Evolutionary conservation across 2,888 invertebrate genomes (phyloP).

Genomic region (Ctena decussata): DNA sequence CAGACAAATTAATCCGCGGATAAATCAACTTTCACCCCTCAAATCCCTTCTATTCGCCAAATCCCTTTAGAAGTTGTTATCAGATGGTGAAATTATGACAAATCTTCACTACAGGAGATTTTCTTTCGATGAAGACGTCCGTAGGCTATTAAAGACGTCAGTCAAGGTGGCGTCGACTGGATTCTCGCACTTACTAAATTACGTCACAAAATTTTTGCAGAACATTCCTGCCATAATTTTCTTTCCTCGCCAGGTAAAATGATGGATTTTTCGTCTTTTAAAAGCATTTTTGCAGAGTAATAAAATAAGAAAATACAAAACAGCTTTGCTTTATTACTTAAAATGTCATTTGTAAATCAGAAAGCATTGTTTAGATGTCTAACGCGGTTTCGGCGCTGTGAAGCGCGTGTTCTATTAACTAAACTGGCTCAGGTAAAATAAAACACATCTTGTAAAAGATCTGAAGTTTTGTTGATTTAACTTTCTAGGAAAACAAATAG

Average conservation of each 20-base stretch:
- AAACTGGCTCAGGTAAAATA: not conserved
- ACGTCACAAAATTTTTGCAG: not conserved
- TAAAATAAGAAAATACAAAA: not conserved
- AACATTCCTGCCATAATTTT: not conserved
- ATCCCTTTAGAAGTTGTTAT: not conserved
- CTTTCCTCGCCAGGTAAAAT: not conserved
- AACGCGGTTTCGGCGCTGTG: not conserved
- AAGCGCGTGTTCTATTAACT: not conserved
- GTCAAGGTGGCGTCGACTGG: not conserved
- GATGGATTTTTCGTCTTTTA: not conserved
- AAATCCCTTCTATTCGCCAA: not conserved
- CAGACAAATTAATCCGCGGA: not conserved
- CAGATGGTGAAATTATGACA: too few relatives aligned
- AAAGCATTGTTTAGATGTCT: not conserved
- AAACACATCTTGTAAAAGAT: constrained; percentile 6
- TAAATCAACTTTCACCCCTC: not conserved
- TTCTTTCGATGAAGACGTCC: too few relatives aligned
- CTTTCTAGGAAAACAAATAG: not conserved
- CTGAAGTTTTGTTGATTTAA: not conserved
- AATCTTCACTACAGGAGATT: too few relatives aligned
- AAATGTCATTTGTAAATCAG: not conserved
- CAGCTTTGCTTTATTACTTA: not conserved
- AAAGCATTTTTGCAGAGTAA: not conserved
- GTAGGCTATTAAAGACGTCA: not conserved
- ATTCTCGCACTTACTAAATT: not conserved